Evolutionary conservation across 2,888 invertebrate species (phyloP).

Genomic region (Lasioglossum morio): DNA sequence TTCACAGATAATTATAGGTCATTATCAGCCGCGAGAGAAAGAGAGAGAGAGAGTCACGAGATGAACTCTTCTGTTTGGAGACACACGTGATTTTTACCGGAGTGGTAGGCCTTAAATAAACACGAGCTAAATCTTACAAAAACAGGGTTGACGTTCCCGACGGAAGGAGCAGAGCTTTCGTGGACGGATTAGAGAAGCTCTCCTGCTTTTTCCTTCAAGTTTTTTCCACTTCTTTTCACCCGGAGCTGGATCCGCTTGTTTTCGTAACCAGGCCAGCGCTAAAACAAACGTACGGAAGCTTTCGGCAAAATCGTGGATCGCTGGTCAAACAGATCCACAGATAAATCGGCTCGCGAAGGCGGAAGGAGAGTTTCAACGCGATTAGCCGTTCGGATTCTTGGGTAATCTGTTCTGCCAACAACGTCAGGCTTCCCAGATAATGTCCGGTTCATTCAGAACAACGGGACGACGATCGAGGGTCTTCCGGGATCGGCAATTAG

Average conservation of each 20-base stretch:
- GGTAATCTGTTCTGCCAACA: slow-evolving; percentile 13
- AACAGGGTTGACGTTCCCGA: slow-evolving; percentile 48
- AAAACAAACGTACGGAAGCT: slow-evolving; percentile 6
- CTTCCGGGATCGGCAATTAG: slow-evolving; percentile 59
- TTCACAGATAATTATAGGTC: slow-evolving; percentile 70
- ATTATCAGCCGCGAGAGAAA: slow-evolving; percentile 55
- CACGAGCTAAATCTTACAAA: slow-evolving; percentile 51
- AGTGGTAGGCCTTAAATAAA: slow-evolving; percentile 62
- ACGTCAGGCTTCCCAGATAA: slow-evolving; percentile 33
- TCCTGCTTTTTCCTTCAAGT: not conserved
- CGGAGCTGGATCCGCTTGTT: slow-evolving; percentile 14
- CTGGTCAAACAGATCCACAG: slow-evolving; percentile 16
- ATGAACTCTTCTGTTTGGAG: slow-evolving; percentile 62
- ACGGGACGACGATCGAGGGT: not conserved
- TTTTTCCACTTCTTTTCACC: not conserved
- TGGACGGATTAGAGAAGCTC: slow-evolving; percentile 18
- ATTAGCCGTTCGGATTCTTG: slow-evolving; percentile 34
- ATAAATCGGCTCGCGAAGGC: slow-evolving; percentile 24
- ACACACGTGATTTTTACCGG: slow-evolving; percentile 58
- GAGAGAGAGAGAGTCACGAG: slow-evolving; percentile 28
- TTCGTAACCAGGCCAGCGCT: not conserved
- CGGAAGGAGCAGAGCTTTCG: slow-evolving; percentile 36
- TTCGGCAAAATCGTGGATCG: slow-evolving; percentile 10
- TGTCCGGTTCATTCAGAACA: slow-evolving; percentile 7
- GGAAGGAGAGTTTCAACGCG: slow-evolving; percentile 1